phyloP scores from a whole-genome alignment of 2,797 vertebrate genomes.

The Hippopotamyrus pictus region DNA sequence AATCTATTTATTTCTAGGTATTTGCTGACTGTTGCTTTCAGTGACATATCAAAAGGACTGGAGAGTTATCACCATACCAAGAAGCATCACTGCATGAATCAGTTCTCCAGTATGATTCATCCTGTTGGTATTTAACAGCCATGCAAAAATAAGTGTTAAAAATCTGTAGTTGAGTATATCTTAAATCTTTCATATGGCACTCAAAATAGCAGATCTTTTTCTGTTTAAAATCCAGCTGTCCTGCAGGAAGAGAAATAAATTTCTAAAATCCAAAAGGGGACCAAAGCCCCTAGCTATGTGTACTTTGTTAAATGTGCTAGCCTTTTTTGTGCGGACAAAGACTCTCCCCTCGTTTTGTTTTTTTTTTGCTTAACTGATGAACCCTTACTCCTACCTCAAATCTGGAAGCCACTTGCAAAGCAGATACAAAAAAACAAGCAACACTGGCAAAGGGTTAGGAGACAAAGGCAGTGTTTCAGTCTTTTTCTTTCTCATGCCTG shows the following conservation, averaged over 20 bases:
- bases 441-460: conserved; percentile 43
- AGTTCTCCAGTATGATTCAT: conserved; percentile 43
- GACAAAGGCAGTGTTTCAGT: conserved; percentile 40
- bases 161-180: conserved; percentile 43
- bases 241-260: conserved; percentile 20
- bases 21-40: conserved; percentile 31
- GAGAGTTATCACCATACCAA: conserved; percentile 34
- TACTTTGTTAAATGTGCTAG: conserved; percentile 37
- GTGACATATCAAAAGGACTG: conserved; percentile 42
- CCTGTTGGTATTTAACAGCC: conserved; percentile 58
- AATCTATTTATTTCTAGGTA: conserved; percentile 8
- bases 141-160: conserved; percentile 55
- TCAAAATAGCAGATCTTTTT: conserved; percentile 53
- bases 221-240: conserved; percentile 37
- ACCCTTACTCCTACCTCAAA: conserved; percentile 38
- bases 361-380: conserved; percentile 62
- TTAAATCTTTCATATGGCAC: conserved; percentile 41
- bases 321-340: conserved; percentile 43
- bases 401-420: conserved; percentile 70
- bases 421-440: conserved; percentile 56
- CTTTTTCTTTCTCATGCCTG: conserved; percentile 47
- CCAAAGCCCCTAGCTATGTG: conserved; percentile 19
- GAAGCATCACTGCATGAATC: conserved; percentile 49
- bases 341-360: neutral
- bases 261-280: conserved; percentile 1